Evolutionary conservation across 2,797 vertebrate species (phyloP), one percentile per base, ranked within the genome.

Genomic region (Ctenopoma kingsleyae): DNA sequence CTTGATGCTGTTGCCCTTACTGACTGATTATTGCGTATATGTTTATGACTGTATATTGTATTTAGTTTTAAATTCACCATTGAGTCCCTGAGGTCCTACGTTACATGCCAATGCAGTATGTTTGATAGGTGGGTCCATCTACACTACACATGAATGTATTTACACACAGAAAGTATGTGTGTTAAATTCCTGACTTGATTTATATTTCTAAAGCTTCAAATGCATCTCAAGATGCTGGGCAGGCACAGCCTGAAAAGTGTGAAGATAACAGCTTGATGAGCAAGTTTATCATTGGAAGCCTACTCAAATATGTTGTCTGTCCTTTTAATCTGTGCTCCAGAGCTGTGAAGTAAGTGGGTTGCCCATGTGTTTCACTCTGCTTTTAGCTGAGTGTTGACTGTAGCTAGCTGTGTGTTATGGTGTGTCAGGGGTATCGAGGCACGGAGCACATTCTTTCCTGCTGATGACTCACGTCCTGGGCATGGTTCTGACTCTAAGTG

Each of bases 381-480:
- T 81, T 82, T 82, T 73, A 77, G 82, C 65, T 1, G 1, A 30
- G 54, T 77, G 85, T 86, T 84, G 78, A 84, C 76, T 76, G 83
- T 72, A 67, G 74, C 80, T 74, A 57, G 74, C 70, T 67, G 60
- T 81, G 80, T 83, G 85, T 85, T 87, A 53, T 89, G 76, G 71
- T 85, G 81, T 76, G 79, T 77, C 20, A 8, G 61, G 43, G 77
- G 85, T 87, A 87, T 85, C 68, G 67, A 81, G 74, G 81, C 82
- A 74, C 38, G 0, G 74, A 71, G 72, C 81, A 74, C 86, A 92
- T 91, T 93, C 90, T 85, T 93, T 93, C 90, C 90, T 86, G 72
- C 69, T 19, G 80, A 81, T 92, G 92, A 93, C 87, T 93, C 93
- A 93, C 6, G 76, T 89, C 77, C 88, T 85, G 85, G 86, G 84